Percentiles rank a stretch among this genome's conserved stretches.
phyloP scores from a whole-genome alignment of 2,113 vertebrate genomes.

The Nannobrachium achirus region DNA sequence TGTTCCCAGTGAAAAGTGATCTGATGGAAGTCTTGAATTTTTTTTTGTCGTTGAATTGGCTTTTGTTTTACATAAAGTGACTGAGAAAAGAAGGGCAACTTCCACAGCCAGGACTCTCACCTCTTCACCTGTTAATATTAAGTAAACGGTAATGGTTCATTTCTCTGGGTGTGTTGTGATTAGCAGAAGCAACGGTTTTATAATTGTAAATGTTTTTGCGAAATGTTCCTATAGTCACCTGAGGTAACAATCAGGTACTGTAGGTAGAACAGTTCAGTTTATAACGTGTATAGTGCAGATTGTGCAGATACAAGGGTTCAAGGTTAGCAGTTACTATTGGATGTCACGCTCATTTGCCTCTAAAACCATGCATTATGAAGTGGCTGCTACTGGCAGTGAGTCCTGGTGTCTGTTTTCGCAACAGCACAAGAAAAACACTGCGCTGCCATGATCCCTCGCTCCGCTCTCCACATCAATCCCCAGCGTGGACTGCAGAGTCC shows the following conservation, averaged over 20 bases:
- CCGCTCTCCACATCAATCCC: conserved; percentile 60
- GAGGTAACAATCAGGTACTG: too few species aligned
- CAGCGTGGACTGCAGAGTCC: conserved; percentile 45
- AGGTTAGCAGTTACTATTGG: conserved; percentile 34
- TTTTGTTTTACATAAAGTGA: conserved; percentile 18
- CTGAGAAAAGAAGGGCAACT: background rate
- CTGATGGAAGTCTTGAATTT: conserved; percentile 84
- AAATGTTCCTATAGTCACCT: background rate
- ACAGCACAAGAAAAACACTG: conserved; percentile 57
- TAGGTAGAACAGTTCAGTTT: conserved; percentile 7
- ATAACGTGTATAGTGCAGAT: background rate
- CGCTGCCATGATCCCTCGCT: conserved; percentile 55
- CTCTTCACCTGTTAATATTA: background rate
- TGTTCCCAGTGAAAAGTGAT: conserved; percentile 85
- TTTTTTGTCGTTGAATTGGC: conserved; percentile 28
- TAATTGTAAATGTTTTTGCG: background rate
- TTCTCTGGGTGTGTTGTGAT: too few species aligned
- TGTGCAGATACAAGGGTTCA: conserved; percentile 30
- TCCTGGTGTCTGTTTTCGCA: conserved; percentile 61
- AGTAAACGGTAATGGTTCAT: too few species aligned
- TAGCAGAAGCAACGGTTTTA: background rate
- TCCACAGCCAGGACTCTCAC: background rate
- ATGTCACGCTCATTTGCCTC: conserved; percentile 52
- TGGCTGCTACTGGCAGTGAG: conserved; percentile 54
- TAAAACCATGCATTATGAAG: conserved; percentile 46